Conservation (phyloP, 2,797 vertebrate species). For the Gallinago nigripennis region DNA sequence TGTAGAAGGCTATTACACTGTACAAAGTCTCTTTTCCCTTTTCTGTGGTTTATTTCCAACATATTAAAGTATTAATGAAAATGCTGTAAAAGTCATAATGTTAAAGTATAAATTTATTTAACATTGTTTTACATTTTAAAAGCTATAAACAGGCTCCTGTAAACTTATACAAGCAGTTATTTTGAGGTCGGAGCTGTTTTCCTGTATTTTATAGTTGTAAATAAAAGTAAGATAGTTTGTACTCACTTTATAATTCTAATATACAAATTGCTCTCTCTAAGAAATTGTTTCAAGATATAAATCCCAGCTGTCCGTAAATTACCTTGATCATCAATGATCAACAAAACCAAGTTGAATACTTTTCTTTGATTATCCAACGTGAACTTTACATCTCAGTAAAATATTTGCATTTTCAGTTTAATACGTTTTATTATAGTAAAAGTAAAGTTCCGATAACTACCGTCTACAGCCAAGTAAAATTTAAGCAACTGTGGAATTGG, state of each 20-base stretch:
- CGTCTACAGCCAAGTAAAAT: neutral
- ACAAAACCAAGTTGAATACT: neutral
- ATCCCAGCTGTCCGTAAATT: neutral
- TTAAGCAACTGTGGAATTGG: neutral
- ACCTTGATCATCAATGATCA: neutral
- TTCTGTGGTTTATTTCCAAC: conserved; percentile 22
- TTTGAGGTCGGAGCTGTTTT: neutral
- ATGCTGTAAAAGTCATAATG: conserved; percentile 17
- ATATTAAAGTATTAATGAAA: conserved; percentile 40
- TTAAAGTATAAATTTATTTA: conserved; percentile 34
- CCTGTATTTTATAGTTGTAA: neutral
- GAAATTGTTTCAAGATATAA: neutral
- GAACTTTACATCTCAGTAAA: neutral
- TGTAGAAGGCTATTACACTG: neutral
- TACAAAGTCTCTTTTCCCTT: neutral
- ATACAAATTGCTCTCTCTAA: neutral
- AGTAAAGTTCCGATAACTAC: neutral
- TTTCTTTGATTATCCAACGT: neutral
- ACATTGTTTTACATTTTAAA: neutral
- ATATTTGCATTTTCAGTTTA: neutral
- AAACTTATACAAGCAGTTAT: conserved; percentile 31
- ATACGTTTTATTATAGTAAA: neutral
- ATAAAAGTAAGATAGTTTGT: neutral
- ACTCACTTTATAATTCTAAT: neutral
- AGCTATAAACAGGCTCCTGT: neutral